Conservation (phyloP, 2,888 invertebrate genomes). For the Rhaphigaster nebulosa region DNA sequence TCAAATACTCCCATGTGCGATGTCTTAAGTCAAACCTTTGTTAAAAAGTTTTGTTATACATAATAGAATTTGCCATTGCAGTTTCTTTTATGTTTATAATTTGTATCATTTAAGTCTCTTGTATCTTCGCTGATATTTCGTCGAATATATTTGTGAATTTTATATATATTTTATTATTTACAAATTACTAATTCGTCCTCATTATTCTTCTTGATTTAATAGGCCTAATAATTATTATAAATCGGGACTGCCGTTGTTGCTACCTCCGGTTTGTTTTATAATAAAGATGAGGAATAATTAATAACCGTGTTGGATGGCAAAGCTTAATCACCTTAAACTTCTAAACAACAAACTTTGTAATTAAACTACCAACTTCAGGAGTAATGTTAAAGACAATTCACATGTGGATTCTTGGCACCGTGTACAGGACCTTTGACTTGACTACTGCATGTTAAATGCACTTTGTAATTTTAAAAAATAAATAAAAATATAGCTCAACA, state of each 20-base stretch:
- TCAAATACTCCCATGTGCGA: too few relatives aligned
- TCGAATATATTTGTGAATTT: too few relatives aligned
- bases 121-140: too few relatives aligned
- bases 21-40: too few relatives aligned
- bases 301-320: not conserved
- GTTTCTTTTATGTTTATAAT: too few relatives aligned
- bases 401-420: not conserved
- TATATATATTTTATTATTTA: too few relatives aligned
- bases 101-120: too few relatives aligned
- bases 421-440: not conserved
- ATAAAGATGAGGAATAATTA: slow-evolving; percentile 38
- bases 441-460: not conserved
- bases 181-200: too few relatives aligned
- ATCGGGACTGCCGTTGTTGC: not conserved
- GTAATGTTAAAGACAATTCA: slow-evolving; percentile 34
- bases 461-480: not conserved
- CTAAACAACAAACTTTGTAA: slow-evolving; percentile 43
- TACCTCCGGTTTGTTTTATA: slow-evolving; percentile 33
- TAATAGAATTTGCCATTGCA: too few relatives aligned
- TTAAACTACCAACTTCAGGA: slow-evolving; percentile 22
- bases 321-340: slow-evolving; percentile 41
- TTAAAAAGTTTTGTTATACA: too few relatives aligned
- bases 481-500: not conserved
- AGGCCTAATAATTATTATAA: too few relatives aligned
- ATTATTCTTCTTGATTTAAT: too few relatives aligned